Evolutionary conservation across 2,888 invertebrate genomes (phyloP), one percentile per base, ranked within the genome.

Genomic region (Ceramica pisi): DNA sequence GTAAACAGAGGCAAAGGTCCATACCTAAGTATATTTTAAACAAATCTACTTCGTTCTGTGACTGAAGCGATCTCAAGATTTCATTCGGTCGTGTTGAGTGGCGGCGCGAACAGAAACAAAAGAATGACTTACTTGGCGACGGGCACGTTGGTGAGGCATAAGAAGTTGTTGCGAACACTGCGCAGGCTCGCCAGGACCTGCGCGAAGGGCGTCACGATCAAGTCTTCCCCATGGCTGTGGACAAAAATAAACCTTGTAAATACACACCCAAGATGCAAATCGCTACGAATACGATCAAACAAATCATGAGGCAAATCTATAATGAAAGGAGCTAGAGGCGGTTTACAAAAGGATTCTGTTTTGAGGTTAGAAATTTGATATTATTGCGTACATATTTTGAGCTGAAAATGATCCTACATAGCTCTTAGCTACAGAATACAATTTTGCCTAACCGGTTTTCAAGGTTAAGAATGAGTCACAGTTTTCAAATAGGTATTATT

Each of bases 141-240:
- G 90, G 98, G 98, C 94, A 98, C 98, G 97, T 99, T 99, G 95
- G 99, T 99, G 96, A 99, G 98, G 94, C 97, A 97, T 95, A 99
- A 97, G 97, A 99, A 99, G 97, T 99, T 99, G 97, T 98, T 99
- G 94, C 99, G 98, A 90, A 99, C 99, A 96, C 99, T 99, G 93
- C 99, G 98, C 94, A 99, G 97, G 96, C 99, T 99, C 95, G 99
- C 99, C 96, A 99, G 97, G 95, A 99, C 99, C 97, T 99, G 99
- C 95, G 99, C 99, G 97, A 99, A 99, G 90, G 99, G 99, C 90
- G 99, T 99, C 94, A 99, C 99, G 93, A 99, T 99, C 96, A 99
- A 97, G 96, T 99, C 99, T 97, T 99, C 99, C 92, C 99, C 99
- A 97, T 99, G 99, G 96, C 99, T 96, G 96, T 87, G 90, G 82